Percentiles rank a stretch among this genome's conserved stretches.
These are phyloP conservation scores for Recurvirostra avosetta DNA, from an alignment of 2,113 vertebrate genomes.

Conservation along the genomic window DNA sequence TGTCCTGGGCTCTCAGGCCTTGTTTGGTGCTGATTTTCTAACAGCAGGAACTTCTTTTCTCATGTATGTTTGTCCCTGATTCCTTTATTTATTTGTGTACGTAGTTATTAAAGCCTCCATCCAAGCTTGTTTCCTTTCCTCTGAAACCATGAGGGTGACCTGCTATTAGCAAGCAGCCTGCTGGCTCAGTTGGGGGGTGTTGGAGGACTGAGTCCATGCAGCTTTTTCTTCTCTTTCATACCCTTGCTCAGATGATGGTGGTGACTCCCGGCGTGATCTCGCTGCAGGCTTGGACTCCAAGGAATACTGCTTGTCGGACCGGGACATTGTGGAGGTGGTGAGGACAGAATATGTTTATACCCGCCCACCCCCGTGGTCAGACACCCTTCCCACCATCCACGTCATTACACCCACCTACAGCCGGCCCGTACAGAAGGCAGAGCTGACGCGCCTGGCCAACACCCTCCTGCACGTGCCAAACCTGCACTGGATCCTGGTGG, in stretches of 20 bases:
- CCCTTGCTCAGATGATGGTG: constrained; percentile 83
- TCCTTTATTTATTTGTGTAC: neutral
- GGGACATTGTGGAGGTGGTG: constrained; percentile 98
- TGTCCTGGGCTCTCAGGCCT: neutral
- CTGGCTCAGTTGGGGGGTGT: constrained; percentile 61
- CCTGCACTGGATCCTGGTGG: constrained; percentile 98
- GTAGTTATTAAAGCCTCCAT: neutral
- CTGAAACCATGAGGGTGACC: neutral
- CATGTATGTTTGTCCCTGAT: neutral
- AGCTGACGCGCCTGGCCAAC: constrained; percentile 93
- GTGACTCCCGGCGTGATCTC: constrained; percentile 81
- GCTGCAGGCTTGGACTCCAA: constrained; percentile 86
- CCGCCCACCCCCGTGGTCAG: constrained; percentile 93
- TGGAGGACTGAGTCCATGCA: neutral
- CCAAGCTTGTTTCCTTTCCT: neutral
- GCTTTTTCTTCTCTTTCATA: constrained; percentile 66
- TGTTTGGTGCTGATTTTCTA: neutral
- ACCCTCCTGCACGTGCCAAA: constrained; percentile 95
- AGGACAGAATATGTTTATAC: constrained; percentile 98
- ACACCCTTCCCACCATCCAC: constrained; percentile 95
- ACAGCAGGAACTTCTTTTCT: neutral
- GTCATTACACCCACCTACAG: constrained; percentile 97
- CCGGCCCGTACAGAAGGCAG: constrained; percentile 95
- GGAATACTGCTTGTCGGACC: constrained; percentile 95
- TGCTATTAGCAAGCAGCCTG: constrained; percentile 69